Evolutionary conservation across 2,797 vertebrate genomes (phyloP), one percentile per base, ranked within the genome.

Genomic region (Scarus forsteni): DNA sequence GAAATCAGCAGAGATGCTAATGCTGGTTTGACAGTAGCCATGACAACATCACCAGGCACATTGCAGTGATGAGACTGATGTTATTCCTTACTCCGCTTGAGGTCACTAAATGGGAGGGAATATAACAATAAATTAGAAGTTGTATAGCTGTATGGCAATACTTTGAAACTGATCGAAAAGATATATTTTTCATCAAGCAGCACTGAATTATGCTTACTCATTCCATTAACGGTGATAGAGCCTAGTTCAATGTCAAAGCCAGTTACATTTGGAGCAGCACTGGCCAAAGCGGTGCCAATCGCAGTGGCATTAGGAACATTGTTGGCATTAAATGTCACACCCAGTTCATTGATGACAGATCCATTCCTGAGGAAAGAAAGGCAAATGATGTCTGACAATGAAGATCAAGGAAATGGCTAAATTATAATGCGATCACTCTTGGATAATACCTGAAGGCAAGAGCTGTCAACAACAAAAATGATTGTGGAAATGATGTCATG

Each of bases 221-320:
- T 73, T 8, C 39, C 60, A n/a, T 84, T 58, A 1, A 91, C 63
- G 0, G 0, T 36, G 9, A 89, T 76, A 27, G 64, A 43, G 63
- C 6, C 15, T 0, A 51, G 40, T 39, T 81, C 83, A 44, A 91
- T 88, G 66, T 80, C 52, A 36, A 89, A 88, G 8, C 64, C 43
- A 0, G 52, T 35, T 6, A 56, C 45, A 7, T 14, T 56, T 51
- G 11, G 43, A 7, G 79, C 73, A 8, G 81, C 89, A 7, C 8
- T 40, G 8, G 69, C 18, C 18, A 89, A 44, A 63, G 74, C 70
- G 11, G n/a, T 8, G 1, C 10, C 49, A 56, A 91, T 85, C 60
- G 55, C 44, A 3, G 0, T 72, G 48, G 1, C 14, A 7, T 43
- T 77, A 12, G 87, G 87, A 54, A 43, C 11, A 40, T 3, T 10